Conservation (phyloP, 2,113 vertebrate genomes). For the Hiodon tergisus region DNA sequence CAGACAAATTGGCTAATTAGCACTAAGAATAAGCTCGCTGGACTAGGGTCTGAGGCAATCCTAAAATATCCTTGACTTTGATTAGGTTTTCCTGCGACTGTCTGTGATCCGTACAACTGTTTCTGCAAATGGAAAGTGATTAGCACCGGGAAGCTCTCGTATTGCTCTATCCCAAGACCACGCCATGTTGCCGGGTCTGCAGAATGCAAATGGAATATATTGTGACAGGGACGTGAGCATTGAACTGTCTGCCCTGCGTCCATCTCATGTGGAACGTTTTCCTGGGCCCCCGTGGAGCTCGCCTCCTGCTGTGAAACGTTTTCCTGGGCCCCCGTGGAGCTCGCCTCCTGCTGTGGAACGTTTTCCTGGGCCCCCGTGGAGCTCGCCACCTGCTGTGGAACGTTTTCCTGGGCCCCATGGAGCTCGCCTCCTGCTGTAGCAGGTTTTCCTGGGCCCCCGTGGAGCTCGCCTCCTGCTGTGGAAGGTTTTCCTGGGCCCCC, state of each 20-base stretch:
- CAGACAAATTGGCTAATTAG: constrained; percentile 10
- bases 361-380: no score
- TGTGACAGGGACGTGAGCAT: constrained; percentile 3
- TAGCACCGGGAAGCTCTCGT: constrained; percentile 22
- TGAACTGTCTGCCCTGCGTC: no score
- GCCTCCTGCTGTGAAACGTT: no score
- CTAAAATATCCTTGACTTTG: not conserved
- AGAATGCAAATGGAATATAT: constrained; percentile 12
- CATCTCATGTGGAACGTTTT: no score
- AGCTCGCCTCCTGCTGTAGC: no score
- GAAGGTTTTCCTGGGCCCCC: no score
- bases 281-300: not conserved
- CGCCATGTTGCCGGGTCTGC: constrained; percentile 17
- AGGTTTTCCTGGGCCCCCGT: no score
- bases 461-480: no score
- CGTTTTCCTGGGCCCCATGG: no score
- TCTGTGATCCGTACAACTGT: constrained; percentile 1
- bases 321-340: no score
- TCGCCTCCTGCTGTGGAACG: no score
- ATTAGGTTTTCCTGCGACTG: not conserved
- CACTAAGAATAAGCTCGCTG: not conserved
- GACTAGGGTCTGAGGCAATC: constrained; percentile 1
- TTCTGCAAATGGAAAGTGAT: constrained; percentile 8
- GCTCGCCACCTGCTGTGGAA: no score
- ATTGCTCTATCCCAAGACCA: not conserved